Evolutionary conservation across 2,888 invertebrate genomes (phyloP).

Genomic region (Galeopsomyia nigrocyanea): DNA sequence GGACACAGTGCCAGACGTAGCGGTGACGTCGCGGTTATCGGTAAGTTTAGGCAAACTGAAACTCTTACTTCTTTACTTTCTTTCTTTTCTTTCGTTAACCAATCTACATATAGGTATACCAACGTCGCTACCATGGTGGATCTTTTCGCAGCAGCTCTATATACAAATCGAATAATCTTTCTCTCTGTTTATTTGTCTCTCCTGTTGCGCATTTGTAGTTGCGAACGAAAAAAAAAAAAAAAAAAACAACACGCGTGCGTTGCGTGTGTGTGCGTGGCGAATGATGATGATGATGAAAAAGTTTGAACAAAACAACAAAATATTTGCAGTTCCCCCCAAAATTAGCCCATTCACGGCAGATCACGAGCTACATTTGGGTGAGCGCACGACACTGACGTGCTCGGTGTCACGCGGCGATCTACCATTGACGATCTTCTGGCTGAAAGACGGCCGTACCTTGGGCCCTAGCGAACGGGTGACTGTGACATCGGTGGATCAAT

Average conservation of each 20-base stretch:
- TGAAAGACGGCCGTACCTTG: constrained; percentile 79
- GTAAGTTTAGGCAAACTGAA: constrained; percentile 73
- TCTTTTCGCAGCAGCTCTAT: too few species aligned
- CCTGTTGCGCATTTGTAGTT: background rate
- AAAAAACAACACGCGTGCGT: too few species aligned
- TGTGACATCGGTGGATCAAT: constrained; percentile 81
- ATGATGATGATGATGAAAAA: too few species aligned
- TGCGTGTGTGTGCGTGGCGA: too few species aligned
- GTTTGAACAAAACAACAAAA: too few species aligned
- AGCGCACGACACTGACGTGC: constrained; percentile 81
- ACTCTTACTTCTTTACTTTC: background rate
- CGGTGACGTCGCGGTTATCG: constrained; percentile 83
- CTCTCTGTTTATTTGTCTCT: background rate
- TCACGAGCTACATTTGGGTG: constrained; percentile 79
- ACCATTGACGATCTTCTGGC: constrained; percentile 83
- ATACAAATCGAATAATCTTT: too few species aligned
- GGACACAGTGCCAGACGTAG: constrained; percentile 81
- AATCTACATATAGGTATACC: too few species aligned
- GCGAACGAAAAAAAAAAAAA: too few species aligned
- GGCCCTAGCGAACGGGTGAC: constrained; percentile 76
- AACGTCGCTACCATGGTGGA: too few species aligned
- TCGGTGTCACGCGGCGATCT: constrained; percentile 83
- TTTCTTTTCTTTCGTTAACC: too few species aligned
- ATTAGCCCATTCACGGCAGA: constrained; percentile 81
- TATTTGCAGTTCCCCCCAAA: constrained; percentile 79